phyloP scores from a whole-genome alignment of 2,797 vertebrate species.

The Bucorvus abyssinicus region DNA sequence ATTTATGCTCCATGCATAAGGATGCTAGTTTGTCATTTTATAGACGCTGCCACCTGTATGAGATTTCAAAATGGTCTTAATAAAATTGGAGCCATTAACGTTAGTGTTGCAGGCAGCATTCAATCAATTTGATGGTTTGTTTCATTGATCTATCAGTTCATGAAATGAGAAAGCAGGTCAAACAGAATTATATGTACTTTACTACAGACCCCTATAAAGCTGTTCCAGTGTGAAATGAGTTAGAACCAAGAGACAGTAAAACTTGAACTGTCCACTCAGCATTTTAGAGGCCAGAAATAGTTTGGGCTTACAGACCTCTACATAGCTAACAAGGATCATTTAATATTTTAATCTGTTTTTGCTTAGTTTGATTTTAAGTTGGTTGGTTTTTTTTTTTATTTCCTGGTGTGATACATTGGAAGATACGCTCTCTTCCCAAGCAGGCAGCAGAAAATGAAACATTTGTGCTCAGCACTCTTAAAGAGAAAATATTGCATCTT shows the following conservation, averaged over 20 bases:
- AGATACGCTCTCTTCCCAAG: neutral
- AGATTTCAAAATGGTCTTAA: neutral
- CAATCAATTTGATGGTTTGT: neutral
- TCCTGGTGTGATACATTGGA: neutral
- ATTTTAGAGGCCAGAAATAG: conserved; percentile 26
- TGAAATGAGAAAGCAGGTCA: conserved; percentile 7
- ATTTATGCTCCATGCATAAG: neutral
- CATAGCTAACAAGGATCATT: neutral
- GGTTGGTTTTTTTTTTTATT: neutral
- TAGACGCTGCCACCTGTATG: neutral
- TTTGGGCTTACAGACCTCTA: neutral
- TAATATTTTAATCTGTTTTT: neutral
- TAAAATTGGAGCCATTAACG: neutral
- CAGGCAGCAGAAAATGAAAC: neutral
- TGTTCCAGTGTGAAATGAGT: neutral
- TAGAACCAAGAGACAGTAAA: neutral
- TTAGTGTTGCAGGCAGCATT: neutral
- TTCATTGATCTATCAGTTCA: conserved; percentile 22
- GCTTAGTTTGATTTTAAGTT: neutral
- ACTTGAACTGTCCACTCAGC: neutral
- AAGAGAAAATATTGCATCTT: neutral
- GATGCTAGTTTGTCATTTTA: neutral
- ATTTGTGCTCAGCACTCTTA: neutral
- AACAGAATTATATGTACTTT: neutral
- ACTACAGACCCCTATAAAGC: neutral